Conservation (phyloP, 1,140 invertebrate genomes). For the Atta cephalotes region DNA sequence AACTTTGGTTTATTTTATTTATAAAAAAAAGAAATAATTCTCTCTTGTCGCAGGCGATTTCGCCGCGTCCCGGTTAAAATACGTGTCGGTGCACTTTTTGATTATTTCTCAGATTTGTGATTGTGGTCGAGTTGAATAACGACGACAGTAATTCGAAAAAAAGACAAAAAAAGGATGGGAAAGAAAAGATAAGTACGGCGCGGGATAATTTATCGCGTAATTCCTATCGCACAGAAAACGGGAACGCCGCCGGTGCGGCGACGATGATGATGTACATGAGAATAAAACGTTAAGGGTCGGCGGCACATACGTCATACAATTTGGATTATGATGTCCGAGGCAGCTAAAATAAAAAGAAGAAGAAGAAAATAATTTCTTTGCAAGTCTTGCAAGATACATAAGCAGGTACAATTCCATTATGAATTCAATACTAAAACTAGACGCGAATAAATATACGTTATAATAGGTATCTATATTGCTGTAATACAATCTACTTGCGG, state of each 20-base stretch:
- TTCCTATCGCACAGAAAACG: slow-evolving; percentile 66
- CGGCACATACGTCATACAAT: slow-evolving; percentile 14
- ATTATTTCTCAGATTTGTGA: slow-evolving; percentile 50
- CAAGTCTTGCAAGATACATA: neutral
- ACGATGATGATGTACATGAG: neutral
- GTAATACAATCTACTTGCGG: neutral
- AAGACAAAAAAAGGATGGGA: slow-evolving; percentile 2
- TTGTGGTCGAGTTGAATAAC: slow-evolving; percentile 56
- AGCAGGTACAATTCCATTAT: neutral
- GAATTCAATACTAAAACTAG: neutral
- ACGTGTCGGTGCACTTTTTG: slow-evolving; percentile 46
- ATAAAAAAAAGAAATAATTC: slow-evolving; percentile 19
- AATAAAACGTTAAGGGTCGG: slow-evolving; percentile 65
- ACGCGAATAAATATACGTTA: neutral
- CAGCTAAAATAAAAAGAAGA: neutral
- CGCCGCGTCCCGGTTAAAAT: slow-evolving; percentile 30
- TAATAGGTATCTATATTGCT: neutral
- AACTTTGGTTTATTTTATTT: slow-evolving; percentile 14
- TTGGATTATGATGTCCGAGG: slow-evolving; percentile 12
- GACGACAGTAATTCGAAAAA: slow-evolving; percentile 58
- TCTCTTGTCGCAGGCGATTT: neutral
- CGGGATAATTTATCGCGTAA: slow-evolving; percentile 71
- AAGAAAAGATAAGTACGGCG: slow-evolving; percentile 60
- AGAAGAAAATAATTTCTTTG: slow-evolving; percentile 9
- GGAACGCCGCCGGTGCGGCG: slow-evolving; percentile 55